A percentile compares a stretch with the other conserved stretches of the same genome.
These are phyloP conservation scores for Callimorpha dominula DNA, from an alignment of 2,888 invertebrate species.

Conservation along the genomic window DNA sequence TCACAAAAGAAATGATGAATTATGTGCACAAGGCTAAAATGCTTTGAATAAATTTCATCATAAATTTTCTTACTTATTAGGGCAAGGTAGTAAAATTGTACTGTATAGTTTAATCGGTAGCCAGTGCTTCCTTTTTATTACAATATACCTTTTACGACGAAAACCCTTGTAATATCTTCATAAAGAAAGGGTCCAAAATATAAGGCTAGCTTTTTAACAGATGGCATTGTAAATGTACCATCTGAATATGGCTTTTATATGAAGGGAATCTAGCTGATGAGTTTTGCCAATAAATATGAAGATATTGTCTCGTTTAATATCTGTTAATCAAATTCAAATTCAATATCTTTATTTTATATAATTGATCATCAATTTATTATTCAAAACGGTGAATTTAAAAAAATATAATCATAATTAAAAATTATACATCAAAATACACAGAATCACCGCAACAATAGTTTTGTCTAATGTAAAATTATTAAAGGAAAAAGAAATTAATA, in stretches of 20 bases:
- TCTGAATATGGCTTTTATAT: background rate
- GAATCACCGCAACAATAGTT: no score
- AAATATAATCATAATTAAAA: no score
- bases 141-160: constrained; percentile 32
- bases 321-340: no score
- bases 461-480: no score
- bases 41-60: constrained; percentile 23
- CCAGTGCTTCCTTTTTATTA: constrained; percentile 38
- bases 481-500: no score
- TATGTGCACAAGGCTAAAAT: background rate
- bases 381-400: no score
- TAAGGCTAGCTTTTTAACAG: constrained; percentile 17
- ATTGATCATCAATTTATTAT: no score
- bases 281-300: background rate
- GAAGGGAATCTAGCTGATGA: background rate
- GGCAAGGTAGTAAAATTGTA: constrained; percentile 33
- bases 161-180: constrained; percentile 49
- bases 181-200: constrained; percentile 33
- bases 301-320: background rate
- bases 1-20: background rate
- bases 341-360: no score
- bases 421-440: no score
- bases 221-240: background rate
- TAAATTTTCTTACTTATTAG: constrained; percentile 32
- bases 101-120: constrained; percentile 42